These are phyloP conservation scores for Tupaia tana DNA, from an alignment of 2,113 vertebrate genomes.

Conservation along the genomic window DNA sequence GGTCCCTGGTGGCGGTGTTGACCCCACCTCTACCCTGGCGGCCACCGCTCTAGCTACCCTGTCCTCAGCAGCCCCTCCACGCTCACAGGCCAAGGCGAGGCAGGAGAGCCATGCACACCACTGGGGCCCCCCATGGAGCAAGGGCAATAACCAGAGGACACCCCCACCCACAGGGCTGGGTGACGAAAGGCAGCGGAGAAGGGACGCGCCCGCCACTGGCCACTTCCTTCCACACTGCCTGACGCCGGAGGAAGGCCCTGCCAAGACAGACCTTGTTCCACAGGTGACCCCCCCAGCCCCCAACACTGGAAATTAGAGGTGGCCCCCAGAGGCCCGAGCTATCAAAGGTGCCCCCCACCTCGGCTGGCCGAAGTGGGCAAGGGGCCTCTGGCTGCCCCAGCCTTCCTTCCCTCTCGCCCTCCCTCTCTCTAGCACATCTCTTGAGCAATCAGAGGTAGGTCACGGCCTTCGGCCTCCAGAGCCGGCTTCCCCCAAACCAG, in stretches of 20 bases:
- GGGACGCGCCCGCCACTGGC: background rate
- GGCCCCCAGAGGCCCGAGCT: background rate
- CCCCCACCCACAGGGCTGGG: background rate
- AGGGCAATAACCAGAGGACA: background rate
- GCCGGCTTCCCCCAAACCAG: background rate
- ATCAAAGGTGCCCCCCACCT: background rate
- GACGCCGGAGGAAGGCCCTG: background rate
- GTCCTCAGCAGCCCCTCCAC: background rate
- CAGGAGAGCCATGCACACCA: background rate
- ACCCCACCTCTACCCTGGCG: background rate
- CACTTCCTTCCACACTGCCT: background rate
- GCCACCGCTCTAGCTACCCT: background rate
- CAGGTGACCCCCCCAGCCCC: background rate
- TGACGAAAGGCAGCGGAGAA: background rate
- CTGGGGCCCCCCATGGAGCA: background rate
- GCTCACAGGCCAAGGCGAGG: background rate
- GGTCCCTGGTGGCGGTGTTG: background rate
- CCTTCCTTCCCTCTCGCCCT: background rate
- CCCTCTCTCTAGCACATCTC: background rate
- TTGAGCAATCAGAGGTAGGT: background rate
- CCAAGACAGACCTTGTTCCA: background rate
- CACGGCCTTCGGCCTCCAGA: background rate
- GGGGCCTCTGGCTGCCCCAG: background rate
- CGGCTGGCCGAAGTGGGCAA: background rate
- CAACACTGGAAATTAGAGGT: background rate